These are phyloP conservation scores for Eptesicus fuscus DNA, from an alignment of 2,113 vertebrate genomes.

Conservation along the genomic window DNA sequence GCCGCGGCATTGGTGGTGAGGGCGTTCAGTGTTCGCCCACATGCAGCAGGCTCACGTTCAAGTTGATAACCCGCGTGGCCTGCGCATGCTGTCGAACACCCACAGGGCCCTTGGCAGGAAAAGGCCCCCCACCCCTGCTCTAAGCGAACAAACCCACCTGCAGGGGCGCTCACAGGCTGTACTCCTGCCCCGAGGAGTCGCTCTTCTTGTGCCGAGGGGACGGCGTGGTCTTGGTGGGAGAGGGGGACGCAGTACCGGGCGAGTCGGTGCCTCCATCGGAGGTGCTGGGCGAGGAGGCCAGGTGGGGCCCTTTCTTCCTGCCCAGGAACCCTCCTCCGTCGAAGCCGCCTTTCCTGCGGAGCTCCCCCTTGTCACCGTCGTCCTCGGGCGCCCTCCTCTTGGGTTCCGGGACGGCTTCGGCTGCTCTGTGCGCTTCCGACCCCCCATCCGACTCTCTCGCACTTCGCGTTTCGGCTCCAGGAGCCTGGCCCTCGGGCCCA, in stretches of 20 bases:
- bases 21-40: too few relatives aligned
- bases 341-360: conserved; percentile 86
- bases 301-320: conserved; percentile 89
- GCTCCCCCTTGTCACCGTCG: conserved; percentile 84
- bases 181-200: conserved; percentile 88
- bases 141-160: too few relatives aligned
- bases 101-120: too few relatives aligned
- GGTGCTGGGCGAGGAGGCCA: conserved; percentile 84
- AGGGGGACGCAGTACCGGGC: conserved; percentile 89
- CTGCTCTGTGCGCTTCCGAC: conserved; percentile 76
- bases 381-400: conserved; percentile 85
- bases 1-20: too few relatives aligned
- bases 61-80: fast-evolving
- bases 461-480: conserved; percentile 79
- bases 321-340: conserved; percentile 91
- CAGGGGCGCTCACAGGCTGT: conserved; percentile 79
- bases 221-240: conserved; percentile 91
- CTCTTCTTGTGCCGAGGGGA: conserved; percentile 92
- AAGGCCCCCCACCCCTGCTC: too few relatives aligned
- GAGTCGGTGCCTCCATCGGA: conserved; percentile 91
- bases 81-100: too few relatives aligned
- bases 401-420: conserved; percentile 85
- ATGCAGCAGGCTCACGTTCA: too few relatives aligned
- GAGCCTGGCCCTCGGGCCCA: conserved; percentile 80
- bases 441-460: conserved; percentile 76